phyloP scores from a whole-genome alignment of 2,113 vertebrate genomes.

The Chaenogobius annularis region DNA sequence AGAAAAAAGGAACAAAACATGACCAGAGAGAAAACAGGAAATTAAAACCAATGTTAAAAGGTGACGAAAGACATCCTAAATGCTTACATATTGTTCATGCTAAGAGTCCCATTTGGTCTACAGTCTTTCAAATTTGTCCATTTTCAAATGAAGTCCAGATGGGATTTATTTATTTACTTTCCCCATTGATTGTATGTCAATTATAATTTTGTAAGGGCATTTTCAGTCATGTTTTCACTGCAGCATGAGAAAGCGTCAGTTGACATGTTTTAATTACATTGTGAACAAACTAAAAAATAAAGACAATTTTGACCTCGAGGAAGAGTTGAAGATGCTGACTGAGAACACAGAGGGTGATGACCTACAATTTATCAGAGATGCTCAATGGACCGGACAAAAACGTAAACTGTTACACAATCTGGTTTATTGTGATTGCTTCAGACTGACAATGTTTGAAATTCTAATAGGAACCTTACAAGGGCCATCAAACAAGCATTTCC shows the following conservation, averaged over 20 bases:
- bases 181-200: too few relatives aligned
- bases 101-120: too few relatives aligned
- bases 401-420: not conserved
- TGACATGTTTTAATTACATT: not conserved
- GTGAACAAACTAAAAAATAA: not conserved
- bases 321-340: not conserved
- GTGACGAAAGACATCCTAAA: too few relatives aligned
- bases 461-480: not conserved
- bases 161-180: too few relatives aligned
- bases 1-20: too few relatives aligned
- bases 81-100: too few relatives aligned
- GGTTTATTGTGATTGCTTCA: not conserved
- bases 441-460: not conserved
- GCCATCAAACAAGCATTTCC: not conserved
- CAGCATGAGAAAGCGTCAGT: not conserved
- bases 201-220: too few relatives aligned
- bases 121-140: too few relatives aligned
- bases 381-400: not conserved
- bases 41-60: too few relatives aligned
- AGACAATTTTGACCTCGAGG: not conserved
- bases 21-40: too few relatives aligned
- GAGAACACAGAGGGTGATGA: not conserved
- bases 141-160: too few relatives aligned
- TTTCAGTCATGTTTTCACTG: too few relatives aligned
- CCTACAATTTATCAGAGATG: not conserved